Percentiles rank a stretch among this genome's conserved stretches.
Evolutionary conservation across 2,113 vertebrate genomes (phyloP).

Genomic region (Pimephales promelas): DNA sequence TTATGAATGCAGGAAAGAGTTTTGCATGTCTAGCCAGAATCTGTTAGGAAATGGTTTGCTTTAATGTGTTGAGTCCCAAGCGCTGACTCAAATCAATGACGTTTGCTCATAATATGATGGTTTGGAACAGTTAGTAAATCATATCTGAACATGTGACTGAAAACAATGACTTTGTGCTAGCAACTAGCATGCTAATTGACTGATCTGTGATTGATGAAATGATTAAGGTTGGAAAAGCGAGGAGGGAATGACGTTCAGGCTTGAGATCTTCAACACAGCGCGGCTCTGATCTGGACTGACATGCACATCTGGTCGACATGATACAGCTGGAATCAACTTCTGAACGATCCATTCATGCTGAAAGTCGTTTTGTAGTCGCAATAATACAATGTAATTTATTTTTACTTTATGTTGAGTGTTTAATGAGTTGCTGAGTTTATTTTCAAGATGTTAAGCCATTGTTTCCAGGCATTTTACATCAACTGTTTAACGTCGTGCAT

Average conservation of each 20-base stretch:
- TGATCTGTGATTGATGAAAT: not conserved
- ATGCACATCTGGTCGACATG: slow-evolving; percentile 36
- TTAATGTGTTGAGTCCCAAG: slow-evolving; percentile 27
- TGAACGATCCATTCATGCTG: slow-evolving; percentile 11
- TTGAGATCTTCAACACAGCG: slow-evolving; percentile 10
- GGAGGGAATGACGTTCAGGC: not conserved
- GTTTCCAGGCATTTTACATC: not conserved
- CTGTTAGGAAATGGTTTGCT: slow-evolving; percentile 12
- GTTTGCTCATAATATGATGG: not conserved
- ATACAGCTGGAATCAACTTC: slow-evolving; percentile 31
- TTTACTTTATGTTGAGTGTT: not conserved
- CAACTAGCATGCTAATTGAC: not conserved
- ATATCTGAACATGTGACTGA: not conserved
- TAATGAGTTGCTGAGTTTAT: not conserved
- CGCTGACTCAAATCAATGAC: not conserved
- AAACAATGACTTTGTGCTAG: not conserved
- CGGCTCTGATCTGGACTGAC: slow-evolving; percentile 36
- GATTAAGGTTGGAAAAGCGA: not conserved
- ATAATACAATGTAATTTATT: not conserved
- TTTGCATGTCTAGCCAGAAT: slow-evolving; percentile 17
- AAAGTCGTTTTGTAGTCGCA: not conserved
- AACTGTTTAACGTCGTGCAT: not conserved
- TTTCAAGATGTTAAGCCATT: not conserved
- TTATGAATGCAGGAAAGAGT: not conserved
- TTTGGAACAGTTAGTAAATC: not conserved